These are phyloP conservation scores for Chaenodraco wilsoni DNA, from an alignment of 2,797 vertebrate species.

Conservation along the genomic window DNA sequence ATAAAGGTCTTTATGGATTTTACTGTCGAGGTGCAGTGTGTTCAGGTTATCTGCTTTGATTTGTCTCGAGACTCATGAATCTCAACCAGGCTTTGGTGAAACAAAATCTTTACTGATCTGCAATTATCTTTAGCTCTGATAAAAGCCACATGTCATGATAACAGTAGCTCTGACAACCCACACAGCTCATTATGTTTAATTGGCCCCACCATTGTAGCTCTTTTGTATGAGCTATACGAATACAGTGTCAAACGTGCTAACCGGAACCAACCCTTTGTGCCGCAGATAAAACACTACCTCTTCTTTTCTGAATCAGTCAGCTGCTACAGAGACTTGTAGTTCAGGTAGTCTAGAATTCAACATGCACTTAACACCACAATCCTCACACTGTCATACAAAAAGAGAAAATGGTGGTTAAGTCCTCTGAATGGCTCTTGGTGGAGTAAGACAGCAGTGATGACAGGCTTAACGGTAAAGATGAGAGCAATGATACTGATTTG, in stretches of 20 bases:
- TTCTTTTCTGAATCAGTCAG: constrained; percentile 14
- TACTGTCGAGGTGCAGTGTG: neutral
- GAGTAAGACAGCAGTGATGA: constrained; percentile 41
- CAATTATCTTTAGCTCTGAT: constrained; percentile 10
- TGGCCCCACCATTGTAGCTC: constrained; percentile 3
- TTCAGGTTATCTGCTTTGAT: neutral
- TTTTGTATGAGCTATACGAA: constrained; percentile 10
- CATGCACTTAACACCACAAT: constrained; percentile 17
- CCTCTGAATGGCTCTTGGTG: constrained; percentile 37
- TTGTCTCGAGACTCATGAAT: neutral
- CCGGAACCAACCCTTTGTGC: constrained; percentile 15
- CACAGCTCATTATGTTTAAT: constrained; percentile 43
- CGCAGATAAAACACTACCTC: constrained; percentile 17
- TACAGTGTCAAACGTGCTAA: constrained; percentile 6
- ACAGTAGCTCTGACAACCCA: constrained; percentile 10
- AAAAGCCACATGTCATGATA: constrained; percentile 2
- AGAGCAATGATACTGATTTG: constrained; percentile 59
- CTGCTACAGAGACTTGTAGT: neutral
- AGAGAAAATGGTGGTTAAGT: constrained; percentile 21
- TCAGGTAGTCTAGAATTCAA: constrained; percentile 28
- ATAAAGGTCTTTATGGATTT: neutral
- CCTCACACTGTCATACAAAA: constrained; percentile 18
- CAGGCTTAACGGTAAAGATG: constrained; percentile 41
- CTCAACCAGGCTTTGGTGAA: neutral
- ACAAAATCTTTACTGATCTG: constrained; percentile 3